These are phyloP conservation scores for Anarsia innoxiella DNA, from an alignment of 2,888 invertebrate species.

Conservation along the genomic window DNA sequence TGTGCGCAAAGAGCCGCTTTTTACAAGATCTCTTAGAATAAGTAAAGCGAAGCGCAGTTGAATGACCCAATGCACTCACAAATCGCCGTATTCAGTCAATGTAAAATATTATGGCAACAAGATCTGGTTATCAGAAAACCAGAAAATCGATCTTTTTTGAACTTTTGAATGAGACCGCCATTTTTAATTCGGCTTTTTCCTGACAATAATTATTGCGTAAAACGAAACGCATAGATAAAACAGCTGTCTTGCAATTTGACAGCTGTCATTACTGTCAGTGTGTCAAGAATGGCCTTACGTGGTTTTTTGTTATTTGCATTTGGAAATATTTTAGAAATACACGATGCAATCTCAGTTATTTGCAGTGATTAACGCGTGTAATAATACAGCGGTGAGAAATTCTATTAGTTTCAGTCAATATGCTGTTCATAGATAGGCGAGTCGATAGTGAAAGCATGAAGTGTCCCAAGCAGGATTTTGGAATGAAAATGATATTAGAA, in stretches of 20 bases:
- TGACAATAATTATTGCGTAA: no score
- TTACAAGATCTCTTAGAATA: no score
- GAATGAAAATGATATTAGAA: constrained; percentile 57
- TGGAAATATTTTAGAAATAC: constrained; percentile 42
- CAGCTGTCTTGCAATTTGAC: constrained; percentile 20
- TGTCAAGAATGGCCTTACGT: constrained; percentile 53
- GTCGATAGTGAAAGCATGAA: constrained; percentile 49
- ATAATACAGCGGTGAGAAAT: constrained; percentile 38
- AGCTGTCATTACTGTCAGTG: no score
- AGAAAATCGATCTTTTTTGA: no score
- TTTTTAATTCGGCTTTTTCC: no score
- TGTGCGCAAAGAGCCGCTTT: no score
- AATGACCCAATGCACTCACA: no score
- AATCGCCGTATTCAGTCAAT: no score
- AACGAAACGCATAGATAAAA: constrained; percentile 6
- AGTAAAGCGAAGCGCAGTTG: no score
- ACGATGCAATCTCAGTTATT: constrained; percentile 56
- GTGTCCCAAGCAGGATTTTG: constrained; percentile 38
- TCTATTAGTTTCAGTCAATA: constrained; percentile 32
- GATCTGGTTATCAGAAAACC: no score
- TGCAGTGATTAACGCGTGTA: constrained; percentile 32
- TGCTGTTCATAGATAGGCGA: constrained; percentile 61
- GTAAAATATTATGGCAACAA: no score
- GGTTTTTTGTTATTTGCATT: constrained; percentile 57
- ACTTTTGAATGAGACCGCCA: no score